phyloP scores from a whole-genome alignment of 2,113 vertebrate genomes.

The Accipiter cooperii region DNA sequence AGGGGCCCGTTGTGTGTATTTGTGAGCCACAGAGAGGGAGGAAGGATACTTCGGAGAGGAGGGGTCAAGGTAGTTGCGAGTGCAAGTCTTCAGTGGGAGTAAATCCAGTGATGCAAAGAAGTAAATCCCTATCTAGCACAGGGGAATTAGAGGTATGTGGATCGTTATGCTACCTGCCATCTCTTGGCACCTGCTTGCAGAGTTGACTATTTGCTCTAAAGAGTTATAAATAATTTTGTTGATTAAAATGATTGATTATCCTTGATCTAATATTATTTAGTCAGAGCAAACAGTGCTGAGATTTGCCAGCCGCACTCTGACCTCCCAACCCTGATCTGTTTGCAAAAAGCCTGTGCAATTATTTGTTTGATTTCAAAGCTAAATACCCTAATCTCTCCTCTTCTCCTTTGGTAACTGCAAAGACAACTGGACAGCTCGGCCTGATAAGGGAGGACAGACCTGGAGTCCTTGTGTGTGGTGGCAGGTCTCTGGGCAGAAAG shows the following conservation, averaged over 20 bases:
- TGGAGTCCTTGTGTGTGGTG: not conserved
- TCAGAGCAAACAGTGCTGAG: conserved; percentile 15
- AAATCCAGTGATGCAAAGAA: not conserved
- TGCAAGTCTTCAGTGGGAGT: not conserved
- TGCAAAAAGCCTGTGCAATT: conserved; percentile 30
- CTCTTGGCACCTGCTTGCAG: not conserved
- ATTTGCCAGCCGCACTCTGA: conserved; percentile 17
- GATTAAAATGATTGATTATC: conserved; percentile 29
- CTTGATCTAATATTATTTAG: not conserved
- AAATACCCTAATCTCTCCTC: conserved; percentile 8
- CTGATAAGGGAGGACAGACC: not conserved
- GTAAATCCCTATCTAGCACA: not conserved
- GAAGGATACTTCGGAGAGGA: not conserved
- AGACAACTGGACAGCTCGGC: not conserved
- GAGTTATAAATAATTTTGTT: not conserved
- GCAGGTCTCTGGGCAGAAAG: not conserved
- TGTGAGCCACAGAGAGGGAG: not conserved
- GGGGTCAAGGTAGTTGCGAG: not conserved
- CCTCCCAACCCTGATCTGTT: conserved; percentile 42
- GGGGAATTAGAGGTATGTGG: not conserved
- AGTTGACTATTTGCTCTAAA: not conserved
- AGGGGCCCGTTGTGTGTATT: not conserved
- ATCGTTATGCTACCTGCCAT: not conserved
- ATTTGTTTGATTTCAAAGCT: conserved; percentile 52
- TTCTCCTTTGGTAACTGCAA: not conserved